phyloP scores from a whole-genome alignment of 2,113 vertebrate species.

The Pachyramphus minor region DNA sequence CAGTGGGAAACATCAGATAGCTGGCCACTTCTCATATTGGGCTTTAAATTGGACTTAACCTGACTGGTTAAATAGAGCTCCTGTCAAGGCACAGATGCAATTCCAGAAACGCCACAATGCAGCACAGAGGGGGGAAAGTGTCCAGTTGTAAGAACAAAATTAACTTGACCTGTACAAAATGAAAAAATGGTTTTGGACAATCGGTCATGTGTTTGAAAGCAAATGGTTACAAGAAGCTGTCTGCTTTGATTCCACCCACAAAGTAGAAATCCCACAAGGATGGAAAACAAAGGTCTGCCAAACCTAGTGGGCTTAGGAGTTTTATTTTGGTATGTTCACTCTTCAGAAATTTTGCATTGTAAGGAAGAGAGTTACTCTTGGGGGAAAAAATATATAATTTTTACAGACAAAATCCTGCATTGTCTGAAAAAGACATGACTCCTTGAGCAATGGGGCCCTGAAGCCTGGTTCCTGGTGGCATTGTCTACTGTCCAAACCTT shows the following conservation, averaged over 20 bases:
- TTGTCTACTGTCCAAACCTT: background rate
- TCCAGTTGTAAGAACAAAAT: background rate
- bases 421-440: background rate
- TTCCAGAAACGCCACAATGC: background rate
- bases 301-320: background rate
- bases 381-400: background rate
- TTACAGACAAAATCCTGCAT: background rate
- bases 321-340: background rate
- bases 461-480: background rate
- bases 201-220: background rate
- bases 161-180: background rate
- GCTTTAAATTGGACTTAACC: background rate
- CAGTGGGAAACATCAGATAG: background rate
- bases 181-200: background rate
- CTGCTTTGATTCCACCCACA: background rate
- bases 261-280: background rate
- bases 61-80: background rate
- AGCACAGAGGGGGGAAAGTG: rapidly evolving
- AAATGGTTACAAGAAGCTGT: background rate
- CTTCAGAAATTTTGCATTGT: background rate
- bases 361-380: background rate
- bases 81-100: background rate
- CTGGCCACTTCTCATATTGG: background rate
- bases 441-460: background rate
- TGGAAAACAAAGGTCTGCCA: background rate